Percentiles rank a stretch among this genome's conserved stretches.
Conservation (phyloP, 2,888 invertebrate genomes). For the Alentia gelatinosa region DNA sequence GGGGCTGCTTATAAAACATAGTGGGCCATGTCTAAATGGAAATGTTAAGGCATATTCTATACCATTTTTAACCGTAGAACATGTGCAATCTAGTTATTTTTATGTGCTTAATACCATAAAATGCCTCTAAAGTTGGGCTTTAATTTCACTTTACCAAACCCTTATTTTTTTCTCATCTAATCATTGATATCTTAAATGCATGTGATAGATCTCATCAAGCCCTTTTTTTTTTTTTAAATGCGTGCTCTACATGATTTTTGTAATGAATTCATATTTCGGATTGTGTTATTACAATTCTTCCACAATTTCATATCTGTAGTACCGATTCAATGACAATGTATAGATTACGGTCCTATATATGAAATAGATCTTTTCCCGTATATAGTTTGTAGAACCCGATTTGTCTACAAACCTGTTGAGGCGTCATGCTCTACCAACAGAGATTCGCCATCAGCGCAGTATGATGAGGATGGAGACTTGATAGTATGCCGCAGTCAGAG, state of each 20-base stretch:
- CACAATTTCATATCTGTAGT: background rate
- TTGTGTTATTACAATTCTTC: background rate
- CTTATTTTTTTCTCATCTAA: no score
- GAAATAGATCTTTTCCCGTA: background rate
- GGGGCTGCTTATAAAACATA: no score
- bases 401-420: background rate
- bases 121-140: no score
- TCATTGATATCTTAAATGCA: no score
- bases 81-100: no score
- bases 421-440: background rate
- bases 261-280: background rate
- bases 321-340: background rate
- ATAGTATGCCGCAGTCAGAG: constrained; percentile 54
- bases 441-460: background rate
- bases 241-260: background rate
- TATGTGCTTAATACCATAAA: no score
- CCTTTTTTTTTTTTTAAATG: background rate
- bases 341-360: background rate
- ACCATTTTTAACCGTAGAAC: no score
- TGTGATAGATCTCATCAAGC: no score
- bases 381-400: background rate
- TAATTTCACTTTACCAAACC: no score
- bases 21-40: no score
- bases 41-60: no score
- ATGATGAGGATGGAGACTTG: constrained; percentile 67